A percentile compares a stretch with the other conserved stretches of the same genome.
Evolutionary conservation across 2,888 invertebrate genomes (phyloP).

Genomic region (Galerucella nymphaeae): DNA sequence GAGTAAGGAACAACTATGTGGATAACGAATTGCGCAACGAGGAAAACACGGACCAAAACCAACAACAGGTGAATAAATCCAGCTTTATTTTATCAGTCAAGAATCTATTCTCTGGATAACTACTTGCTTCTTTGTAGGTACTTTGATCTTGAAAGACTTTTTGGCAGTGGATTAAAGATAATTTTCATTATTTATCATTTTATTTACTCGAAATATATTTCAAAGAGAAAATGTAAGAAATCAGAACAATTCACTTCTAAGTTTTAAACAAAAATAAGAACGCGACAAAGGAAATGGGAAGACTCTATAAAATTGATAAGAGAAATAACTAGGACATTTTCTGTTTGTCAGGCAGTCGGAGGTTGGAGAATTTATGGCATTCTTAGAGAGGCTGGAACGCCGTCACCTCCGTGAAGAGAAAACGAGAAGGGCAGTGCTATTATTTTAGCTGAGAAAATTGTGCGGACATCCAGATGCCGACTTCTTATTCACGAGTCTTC

Average conservation of each 20-base stretch:
- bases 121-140: too few relatives aligned
- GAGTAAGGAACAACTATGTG: too few relatives aligned
- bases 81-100: too few relatives aligned
- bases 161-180: not conserved
- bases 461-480: constrained; percentile 58
- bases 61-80: too few relatives aligned
- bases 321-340: constrained; percentile 55
- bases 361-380: constrained; percentile 58
- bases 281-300: constrained; percentile 18
- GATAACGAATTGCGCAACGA: too few relatives aligned
- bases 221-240: not conserved
- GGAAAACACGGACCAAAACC: too few relatives aligned
- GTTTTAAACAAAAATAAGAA: not conserved
- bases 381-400: constrained; percentile 57
- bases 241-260: not conserved
- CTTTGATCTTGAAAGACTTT: too few relatives aligned
- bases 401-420: constrained; percentile 53
- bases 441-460: constrained; percentile 60
- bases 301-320: constrained; percentile 55
- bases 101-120: too few relatives aligned
- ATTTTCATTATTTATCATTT: not conserved
- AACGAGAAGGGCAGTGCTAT: constrained; percentile 55
- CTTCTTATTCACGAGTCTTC: constrained; percentile 46
- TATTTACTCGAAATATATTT: not conserved
- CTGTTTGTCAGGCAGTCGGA: constrained; percentile 55